phyloP scores from a whole-genome alignment of 2,888 invertebrate species.

The Drosophila koepferae region DNA sequence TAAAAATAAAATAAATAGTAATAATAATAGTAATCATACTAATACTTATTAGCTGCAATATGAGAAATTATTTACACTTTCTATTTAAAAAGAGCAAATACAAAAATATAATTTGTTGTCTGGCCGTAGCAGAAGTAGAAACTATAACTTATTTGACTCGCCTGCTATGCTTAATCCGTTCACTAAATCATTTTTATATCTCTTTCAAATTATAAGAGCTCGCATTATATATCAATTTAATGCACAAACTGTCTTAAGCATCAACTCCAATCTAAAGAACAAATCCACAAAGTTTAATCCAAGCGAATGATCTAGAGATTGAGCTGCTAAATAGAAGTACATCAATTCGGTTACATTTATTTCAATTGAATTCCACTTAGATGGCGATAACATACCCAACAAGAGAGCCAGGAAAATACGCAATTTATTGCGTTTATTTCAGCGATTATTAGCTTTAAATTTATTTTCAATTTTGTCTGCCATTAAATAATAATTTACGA shows the following conservation, averaged over 20 bases:
- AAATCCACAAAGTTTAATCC: not conserved
- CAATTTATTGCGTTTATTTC: conserved; percentile 67
- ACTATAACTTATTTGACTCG: too few species aligned
- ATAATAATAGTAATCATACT: too few species aligned
- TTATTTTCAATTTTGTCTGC: conserved; percentile 77
- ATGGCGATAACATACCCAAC: conserved; percentile 17
- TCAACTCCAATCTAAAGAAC: not conserved
- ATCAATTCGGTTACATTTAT: conserved; percentile 29
- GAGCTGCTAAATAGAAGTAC: not conserved
- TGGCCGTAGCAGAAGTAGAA: too few species aligned
- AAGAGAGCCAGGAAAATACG: conserved; percentile 3
- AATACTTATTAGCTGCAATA: too few species aligned
- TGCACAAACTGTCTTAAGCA: not conserved
- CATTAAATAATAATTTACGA: conserved; percentile 80
- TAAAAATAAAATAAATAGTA: too few species aligned
- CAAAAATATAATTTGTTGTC: too few species aligned
- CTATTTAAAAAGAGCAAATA: too few species aligned
- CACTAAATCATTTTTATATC: not conserved
- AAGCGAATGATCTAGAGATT: not conserved
- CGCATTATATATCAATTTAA: not conserved
- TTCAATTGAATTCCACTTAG: conserved; percentile 35
- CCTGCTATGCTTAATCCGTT: not conserved
- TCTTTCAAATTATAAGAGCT: not conserved
- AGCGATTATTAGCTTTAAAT: conserved; percentile 75
- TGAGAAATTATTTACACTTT: too few species aligned